A percentile compares a stretch with the other conserved stretches of the same genome.
Conservation (phyloP, 2,888 invertebrate genomes). For the Drosophila maculinotata region DNA sequence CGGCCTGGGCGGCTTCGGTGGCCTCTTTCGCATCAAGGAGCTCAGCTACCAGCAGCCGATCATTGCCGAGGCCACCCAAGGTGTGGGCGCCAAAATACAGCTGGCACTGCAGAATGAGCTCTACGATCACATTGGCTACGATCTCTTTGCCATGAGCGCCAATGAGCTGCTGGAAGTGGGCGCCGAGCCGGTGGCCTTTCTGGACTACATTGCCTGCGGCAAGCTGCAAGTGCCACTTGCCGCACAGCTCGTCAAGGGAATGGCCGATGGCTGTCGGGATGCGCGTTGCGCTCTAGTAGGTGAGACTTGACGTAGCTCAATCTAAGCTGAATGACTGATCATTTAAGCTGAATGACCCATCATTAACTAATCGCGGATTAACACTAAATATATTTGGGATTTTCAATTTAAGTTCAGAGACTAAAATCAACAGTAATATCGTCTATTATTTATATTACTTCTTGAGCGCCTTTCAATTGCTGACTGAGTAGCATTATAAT, state of each 20-base stretch:
- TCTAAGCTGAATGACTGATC: no score
- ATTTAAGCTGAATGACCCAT: no score
- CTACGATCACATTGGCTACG: conserved; percentile 95
- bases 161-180: conserved; percentile 98
- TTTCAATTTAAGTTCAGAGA: no score
- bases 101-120: conserved; percentile 92
- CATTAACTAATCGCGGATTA: no score
- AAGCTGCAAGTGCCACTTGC: conserved; percentile 91
- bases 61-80: conserved; percentile 97
- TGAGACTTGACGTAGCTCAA: no score
- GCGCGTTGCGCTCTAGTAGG: conserved; percentile 96
- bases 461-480: neutral
- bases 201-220: conserved; percentile 98
- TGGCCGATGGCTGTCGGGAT: conserved; percentile 93
- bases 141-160: conserved; percentile 99
- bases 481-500: neutral
- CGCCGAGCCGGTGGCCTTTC: conserved; percentile 97
- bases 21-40: conserved; percentile 94
- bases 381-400: no score
- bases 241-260: conserved; percentile 92
- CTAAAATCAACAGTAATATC: no score
- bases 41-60: conserved; percentile 90
- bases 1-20: conserved; percentile 96
- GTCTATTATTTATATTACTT: neutral
- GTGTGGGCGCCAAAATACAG: conserved; percentile 98